phyloP scores from a whole-genome alignment of 2,113 vertebrate species.

The Ailurus styani region DNA sequence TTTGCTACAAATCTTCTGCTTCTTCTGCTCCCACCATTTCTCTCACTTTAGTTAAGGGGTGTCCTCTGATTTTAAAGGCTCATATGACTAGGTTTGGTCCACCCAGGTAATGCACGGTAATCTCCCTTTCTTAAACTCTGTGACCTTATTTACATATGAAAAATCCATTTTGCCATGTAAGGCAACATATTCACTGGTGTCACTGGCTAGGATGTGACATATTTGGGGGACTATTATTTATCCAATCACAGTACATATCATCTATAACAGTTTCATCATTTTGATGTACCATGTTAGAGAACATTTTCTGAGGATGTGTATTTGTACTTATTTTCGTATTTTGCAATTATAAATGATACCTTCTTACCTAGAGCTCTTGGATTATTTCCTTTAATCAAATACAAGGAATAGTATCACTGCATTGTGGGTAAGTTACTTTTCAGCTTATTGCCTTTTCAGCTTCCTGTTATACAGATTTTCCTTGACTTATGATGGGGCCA shows the following conservation, averaged over 20 bases:
- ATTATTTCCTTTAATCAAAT: neutral
- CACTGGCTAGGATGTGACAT: neutral
- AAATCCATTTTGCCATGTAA: neutral
- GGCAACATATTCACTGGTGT: neutral
- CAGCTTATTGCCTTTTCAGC: neutral
- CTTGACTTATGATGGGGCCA: neutral
- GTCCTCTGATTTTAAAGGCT: neutral
- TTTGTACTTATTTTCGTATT: neutral
- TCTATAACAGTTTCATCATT: neutral
- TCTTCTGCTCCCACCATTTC: neutral
- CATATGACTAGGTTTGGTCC: neutral
- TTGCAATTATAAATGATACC: neutral
- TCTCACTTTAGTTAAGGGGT: neutral
- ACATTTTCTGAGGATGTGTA: neutral
- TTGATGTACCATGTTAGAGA: neutral
- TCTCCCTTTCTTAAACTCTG: neutral
- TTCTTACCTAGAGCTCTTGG: neutral
- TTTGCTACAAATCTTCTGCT: neutral
- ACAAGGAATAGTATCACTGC: neutral
- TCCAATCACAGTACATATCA: neutral
- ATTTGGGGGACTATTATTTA: neutral
- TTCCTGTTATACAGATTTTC: neutral
- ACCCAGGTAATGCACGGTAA: neutral
- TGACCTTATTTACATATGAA: neutral
- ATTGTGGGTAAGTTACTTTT: neutral